phyloP scores from a whole-genome alignment of 2,797 vertebrate genomes.

The Brachymystax lenok region DNA sequence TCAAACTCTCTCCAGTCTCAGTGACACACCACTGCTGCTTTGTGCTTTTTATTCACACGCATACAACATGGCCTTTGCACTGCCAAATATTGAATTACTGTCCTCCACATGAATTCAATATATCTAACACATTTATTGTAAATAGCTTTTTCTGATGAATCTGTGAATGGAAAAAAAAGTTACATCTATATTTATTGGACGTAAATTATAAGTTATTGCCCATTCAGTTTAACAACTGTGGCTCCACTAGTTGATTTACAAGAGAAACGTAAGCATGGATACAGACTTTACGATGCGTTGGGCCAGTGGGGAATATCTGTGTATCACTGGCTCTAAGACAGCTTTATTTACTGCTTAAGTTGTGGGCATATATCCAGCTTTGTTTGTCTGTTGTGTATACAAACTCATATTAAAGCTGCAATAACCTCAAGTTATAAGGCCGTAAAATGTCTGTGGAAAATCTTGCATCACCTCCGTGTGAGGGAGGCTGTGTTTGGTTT shows the following conservation, averaged over 20 bases:
- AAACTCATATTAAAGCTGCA: conserved; percentile 63
- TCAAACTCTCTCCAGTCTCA: conserved; percentile 6
- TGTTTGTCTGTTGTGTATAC: conserved; percentile 76
- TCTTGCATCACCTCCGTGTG: conserved; percentile 70
- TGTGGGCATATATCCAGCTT: conserved; percentile 61
- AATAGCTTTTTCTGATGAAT: conserved; percentile 42
- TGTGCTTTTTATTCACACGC: too few species aligned
- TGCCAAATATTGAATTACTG: conserved; percentile 11
- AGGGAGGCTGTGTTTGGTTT: conserved; percentile 54
- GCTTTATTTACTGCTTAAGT: conserved; percentile 53
- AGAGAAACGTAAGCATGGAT: conserved; percentile 64
- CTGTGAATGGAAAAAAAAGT: conserved; percentile 63
- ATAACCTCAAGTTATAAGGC: conserved; percentile 70
- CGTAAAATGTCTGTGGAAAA: conserved; percentile 78
- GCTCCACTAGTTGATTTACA: conserved; percentile 73
- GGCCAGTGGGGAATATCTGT: conserved; percentile 59
- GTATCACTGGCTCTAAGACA: conserved; percentile 47
- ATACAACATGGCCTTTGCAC: neutral
- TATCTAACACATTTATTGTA: conserved; percentile 39
- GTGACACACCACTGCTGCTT: neutral
- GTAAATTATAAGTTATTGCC: conserved; percentile 70
- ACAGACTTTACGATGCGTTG: conserved; percentile 61
- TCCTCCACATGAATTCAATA: conserved; percentile 10
- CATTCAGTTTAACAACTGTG: conserved; percentile 67
- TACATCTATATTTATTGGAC: conserved; percentile 70